Evolutionary conservation across 2,113 vertebrate species (phyloP), one percentile per base, ranked within the genome.

Genomic region (Mormyrus lacerda): DNA sequence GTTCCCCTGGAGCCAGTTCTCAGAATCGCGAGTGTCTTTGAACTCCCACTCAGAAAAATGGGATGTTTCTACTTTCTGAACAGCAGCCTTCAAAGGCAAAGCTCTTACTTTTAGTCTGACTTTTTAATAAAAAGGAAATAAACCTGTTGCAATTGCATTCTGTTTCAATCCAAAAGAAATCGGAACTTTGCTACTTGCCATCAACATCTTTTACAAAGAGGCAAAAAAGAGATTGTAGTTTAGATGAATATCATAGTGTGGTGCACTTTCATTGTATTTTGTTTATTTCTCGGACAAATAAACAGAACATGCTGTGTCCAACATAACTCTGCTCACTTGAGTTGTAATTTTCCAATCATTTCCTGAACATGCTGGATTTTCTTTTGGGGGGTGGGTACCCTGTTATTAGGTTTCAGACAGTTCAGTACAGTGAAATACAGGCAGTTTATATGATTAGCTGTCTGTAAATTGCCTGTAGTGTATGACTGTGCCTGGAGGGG

Each of bases 261-360:
- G 94, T 42, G 73, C 94, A 93, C 93, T 93, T 92, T 94, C 92
- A 92, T 91, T 94, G 94, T 96, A 94, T 92, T 93, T 93, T 89
- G 91, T 89, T 93, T 93, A 85, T 79, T 89, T 89, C 48, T 55
- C 47, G 19, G 88, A 61, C 39, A 85, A 89, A 89, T 83, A 53
- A 89, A 89, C 48, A 79, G 69, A 89, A 50, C 79, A 47, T 85
- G 51, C 17, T 85, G 88, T 89, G 79, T 85, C 88, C 50, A 83
- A 85, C 55, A 44, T 55, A 15, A 55, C 51, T 85, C 83, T 61
- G 15, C 88, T 21, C 42, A 17, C 79, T 85, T 47, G 50, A 44
- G 31, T 85, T 47, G 44, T 50, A 47, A 27, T 89, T 55, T 61
- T 42, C 73, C 73, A 39, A 8, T 42, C 31, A 42, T 42, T 42